phyloP scores from a whole-genome alignment of 2,113 vertebrate species.

The Struthio camelus region DNA sequence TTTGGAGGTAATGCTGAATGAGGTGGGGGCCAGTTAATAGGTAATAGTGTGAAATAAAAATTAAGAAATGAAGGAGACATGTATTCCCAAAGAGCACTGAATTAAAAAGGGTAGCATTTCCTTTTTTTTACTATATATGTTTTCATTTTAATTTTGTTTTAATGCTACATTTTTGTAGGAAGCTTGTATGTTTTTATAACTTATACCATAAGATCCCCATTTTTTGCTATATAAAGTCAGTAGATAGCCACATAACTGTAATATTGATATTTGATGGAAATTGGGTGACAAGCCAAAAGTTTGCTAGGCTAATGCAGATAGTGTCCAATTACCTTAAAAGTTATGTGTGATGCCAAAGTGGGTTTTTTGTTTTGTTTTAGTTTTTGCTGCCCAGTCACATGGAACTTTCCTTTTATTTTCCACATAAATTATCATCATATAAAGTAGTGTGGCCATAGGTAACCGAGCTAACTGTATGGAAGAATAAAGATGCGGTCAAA shows the following conservation, averaged over 20 bases:
- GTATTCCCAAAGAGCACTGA: neutral
- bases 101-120: neutral
- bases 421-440: neutral
- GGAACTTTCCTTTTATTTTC: neutral
- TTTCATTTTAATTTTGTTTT: neutral
- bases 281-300: neutral
- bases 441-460: neutral
- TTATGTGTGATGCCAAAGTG: neutral
- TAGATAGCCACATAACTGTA: neutral
- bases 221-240: neutral
- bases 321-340: neutral
- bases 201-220: neutral
- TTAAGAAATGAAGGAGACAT: neutral
- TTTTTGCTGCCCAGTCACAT: neutral
- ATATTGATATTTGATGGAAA: neutral
- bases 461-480: neutral
- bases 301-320: neutral
- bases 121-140: neutral
- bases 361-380: neutral
- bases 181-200: neutral
- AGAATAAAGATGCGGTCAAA: neutral
- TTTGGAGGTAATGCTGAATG: neutral
- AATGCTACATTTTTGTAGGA: neutral
- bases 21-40: neutral
- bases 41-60: neutral